Evolutionary conservation across 2,113 vertebrate species (phyloP), one percentile per base, ranked within the genome.

Genomic region (Ceyx cyanopectus): DNA sequence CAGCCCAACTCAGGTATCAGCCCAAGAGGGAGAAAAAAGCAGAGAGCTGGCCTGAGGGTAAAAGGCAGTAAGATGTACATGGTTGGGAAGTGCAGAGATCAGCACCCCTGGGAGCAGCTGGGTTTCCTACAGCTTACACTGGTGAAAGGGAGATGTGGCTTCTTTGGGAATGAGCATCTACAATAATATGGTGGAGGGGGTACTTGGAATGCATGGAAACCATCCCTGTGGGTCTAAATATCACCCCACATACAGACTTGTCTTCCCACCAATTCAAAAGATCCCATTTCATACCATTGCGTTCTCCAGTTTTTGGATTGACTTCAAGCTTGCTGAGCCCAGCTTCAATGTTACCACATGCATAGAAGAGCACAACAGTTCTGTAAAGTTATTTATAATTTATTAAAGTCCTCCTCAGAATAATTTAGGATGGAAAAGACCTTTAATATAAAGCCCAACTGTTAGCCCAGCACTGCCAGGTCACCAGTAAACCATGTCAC

Each of bases 141-240:
- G 9, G 32, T 4, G 1, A 15, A 1, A 1, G 30, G 12, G 43
- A 81, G 30, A 58, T 0, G 0, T 2, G 1, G 54, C 14, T 56
- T 43, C 34, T 62, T 29, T 21, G 14, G 23, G 63, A 30, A 57
- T 58, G 5, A 70, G 14, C 17, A 60, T 18, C n/a, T 46, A 9
- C 13, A n/a, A 10, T 21, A 60, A 56, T 0, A 1, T 7, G 21
- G 34, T 46, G 29, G 27, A 8, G 20, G 18, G 10, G 15, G 34
- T 3, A 43, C 23, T 51, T 45, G 18, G 57, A 68, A 74, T 21
- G 29, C 46, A 46, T 1, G 5, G 60, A 50, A 89, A 56, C 5
- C 2, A 1, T 17, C 50, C 27, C 30, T 3, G 2, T 2, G 5
- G 23, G 45, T 63, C 23, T 34, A 46, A 65, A 22, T 19, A 29